These are phyloP conservation scores for Apolygus lucorum DNA, from an alignment of 1,140 invertebrate species.

Conservation along the genomic window DNA sequence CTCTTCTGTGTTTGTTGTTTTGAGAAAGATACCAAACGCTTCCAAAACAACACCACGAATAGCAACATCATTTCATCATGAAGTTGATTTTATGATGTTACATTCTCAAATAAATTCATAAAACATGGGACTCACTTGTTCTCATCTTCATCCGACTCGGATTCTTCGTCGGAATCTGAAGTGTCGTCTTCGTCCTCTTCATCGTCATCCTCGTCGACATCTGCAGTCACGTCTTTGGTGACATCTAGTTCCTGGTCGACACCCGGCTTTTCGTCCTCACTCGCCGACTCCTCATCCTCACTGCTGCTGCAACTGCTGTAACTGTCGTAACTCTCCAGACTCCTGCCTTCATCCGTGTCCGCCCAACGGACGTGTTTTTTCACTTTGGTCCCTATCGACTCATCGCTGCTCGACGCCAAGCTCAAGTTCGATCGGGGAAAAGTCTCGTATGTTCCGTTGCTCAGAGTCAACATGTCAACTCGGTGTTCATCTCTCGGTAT, in stretches of 20 bases:
- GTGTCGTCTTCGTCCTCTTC: background rate
- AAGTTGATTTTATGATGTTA: background rate
- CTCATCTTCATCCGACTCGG: background rate
- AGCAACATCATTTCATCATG: background rate
- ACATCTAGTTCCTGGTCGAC: background rate
- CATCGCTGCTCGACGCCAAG: slow-evolving; percentile 2
- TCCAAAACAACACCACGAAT: background rate
- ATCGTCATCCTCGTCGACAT: background rate
- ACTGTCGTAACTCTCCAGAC: slow-evolving; percentile 4
- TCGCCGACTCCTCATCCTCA: background rate
- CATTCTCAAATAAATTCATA: background rate
- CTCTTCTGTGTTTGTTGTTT: background rate
- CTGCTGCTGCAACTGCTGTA: slow-evolving; percentile 10
- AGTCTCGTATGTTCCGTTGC: background rate
- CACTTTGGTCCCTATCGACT: slow-evolving; percentile 7
- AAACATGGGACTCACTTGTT: background rate
- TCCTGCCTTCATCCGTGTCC: background rate
- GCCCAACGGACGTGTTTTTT: slow-evolving; percentile 9
- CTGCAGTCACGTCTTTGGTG: background rate
- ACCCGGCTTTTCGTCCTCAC: background rate
- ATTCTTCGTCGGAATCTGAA: background rate
- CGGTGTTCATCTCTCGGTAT: slow-evolving; percentile 3
- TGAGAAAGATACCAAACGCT: too few species aligned
- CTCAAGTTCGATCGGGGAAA: slow-evolving; percentile 1
- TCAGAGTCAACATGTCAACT: slow-evolving; percentile 7